Base-by-base conservation (phyloP, 2,113 vertebrate genomes). In the Prinia subflava region DNA sequence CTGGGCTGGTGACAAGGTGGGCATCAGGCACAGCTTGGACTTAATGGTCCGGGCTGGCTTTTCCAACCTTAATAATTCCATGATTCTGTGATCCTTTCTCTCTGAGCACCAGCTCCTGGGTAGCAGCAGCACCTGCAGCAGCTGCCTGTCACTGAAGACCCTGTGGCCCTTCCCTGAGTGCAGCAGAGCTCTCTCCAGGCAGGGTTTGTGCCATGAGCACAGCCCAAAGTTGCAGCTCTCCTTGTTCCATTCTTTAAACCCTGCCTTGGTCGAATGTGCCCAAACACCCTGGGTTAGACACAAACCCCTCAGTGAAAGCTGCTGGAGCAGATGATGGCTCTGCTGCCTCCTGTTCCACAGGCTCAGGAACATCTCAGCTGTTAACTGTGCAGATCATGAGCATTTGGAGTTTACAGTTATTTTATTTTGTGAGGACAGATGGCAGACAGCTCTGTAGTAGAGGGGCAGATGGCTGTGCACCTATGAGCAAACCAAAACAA, bases 391-490 rank as follows among this genome's bases (percentile, higher is more conserved):
- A 92, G 82, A 85, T 89, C 92, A 59, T 22, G 70, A 95, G 84
- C 94, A 95, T 80, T 92, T 95, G 94, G 89, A 95, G 82, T 85
- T 92, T 89, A 95, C 84, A 90, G 93, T 79, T 89, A 92, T 94
- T 94, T 96, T 97, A 73, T 89, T 92, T 94, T 84, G 75, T 1
- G 2, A 80, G 94, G 95, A 91, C 96, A 97, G 96, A 96, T 96
- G 96, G 96, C 90, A 96, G 94, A 89, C 78, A 94, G 91, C 62
- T 60, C 94, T 82, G 74, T 71, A 89, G 94, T 69, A 85, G 84
- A 94, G 67, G 95, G 94, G 95, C 95, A 95, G 93, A 95, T 95
- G 95, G 96, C 65, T 85, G 67, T 90, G 81, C 91, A 96, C 94
- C 89, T 92, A 77, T 79, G 82, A 94, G 82, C 57, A 91, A 83